A percentile compares a stretch with the other conserved stretches of the same genome.
Evolutionary conservation across 2,797 vertebrate species (phyloP).

Genomic region (Apodemus agrarius): DNA sequence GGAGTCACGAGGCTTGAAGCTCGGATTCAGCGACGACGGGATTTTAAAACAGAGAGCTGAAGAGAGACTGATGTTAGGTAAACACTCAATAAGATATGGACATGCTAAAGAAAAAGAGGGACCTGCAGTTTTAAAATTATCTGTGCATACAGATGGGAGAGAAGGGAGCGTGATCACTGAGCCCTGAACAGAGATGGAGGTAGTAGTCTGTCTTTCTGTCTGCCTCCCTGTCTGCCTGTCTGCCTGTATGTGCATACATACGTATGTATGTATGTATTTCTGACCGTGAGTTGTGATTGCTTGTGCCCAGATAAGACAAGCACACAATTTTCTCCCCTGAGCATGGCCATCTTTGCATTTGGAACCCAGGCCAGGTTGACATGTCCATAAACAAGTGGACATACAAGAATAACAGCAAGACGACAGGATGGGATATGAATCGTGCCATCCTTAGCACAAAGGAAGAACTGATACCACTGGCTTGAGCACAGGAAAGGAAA

Average conservation of each 20-base stretch:
- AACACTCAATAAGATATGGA: too few relatives aligned
- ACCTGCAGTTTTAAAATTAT: background rate
- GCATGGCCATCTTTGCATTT: background rate
- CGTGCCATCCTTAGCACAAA: background rate
- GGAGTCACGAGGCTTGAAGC: accelerated
- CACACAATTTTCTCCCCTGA: background rate
- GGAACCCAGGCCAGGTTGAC: background rate
- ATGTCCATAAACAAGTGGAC: background rate
- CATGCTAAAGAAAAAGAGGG: background rate
- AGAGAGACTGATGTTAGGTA: background rate
- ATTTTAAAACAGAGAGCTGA: background rate
- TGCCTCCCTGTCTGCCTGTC: background rate
- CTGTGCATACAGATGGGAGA: background rate
- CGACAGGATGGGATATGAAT: background rate
- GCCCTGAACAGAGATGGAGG: too few relatives aligned
- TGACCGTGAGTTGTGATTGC: background rate
- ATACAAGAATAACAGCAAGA: constrained; percentile 28
- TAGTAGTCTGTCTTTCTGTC: background rate
- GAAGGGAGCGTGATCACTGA: too few relatives aligned
- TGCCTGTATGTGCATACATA: background rate
- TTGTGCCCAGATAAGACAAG: background rate
- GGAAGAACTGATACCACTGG: background rate
- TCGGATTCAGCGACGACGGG: background rate
- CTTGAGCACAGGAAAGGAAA: background rate
- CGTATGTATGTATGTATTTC: background rate